These are phyloP conservation scores for Agonopterix subpropinquella DNA, from an alignment of 2,888 invertebrate species.

Conservation along the genomic window DNA sequence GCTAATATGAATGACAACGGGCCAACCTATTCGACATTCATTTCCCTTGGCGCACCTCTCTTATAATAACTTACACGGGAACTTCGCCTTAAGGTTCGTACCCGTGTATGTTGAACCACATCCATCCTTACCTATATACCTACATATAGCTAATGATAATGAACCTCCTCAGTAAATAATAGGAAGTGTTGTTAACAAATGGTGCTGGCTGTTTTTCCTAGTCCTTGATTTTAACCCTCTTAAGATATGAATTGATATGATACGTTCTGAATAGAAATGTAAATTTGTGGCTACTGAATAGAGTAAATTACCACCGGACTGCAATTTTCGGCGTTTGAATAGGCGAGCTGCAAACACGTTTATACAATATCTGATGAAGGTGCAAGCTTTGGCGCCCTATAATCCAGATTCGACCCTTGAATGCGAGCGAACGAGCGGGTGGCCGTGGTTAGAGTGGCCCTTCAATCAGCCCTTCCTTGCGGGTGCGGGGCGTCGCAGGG, in stretches of 20 bases:
- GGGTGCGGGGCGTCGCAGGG: constrained; percentile 38
- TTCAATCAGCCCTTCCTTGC: constrained; percentile 71
- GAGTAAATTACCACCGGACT: constrained; percentile 51
- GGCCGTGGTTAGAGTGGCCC: constrained; percentile 73
- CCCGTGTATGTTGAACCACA: constrained; percentile 27
- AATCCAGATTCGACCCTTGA: constrained; percentile 73
- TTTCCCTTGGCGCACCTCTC: constrained; percentile 73
- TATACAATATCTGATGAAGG: constrained; percentile 72
- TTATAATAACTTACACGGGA: constrained; percentile 72
- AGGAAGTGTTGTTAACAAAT: not conserved
- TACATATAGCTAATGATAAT: not conserved
- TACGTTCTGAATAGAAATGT: constrained; percentile 26
- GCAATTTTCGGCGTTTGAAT: constrained; percentile 61
- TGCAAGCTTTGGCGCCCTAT: constrained; percentile 71
- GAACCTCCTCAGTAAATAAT: constrained; percentile 7
- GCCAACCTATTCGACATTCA: constrained; percentile 72
- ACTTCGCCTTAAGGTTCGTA: constrained; percentile 62
- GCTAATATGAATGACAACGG: constrained; percentile 76
- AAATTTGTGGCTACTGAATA: constrained; percentile 42
- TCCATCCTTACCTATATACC: constrained; percentile 15
- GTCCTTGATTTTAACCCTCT: constrained; percentile 7
- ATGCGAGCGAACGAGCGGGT: constrained; percentile 71
- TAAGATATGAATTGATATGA: constrained; percentile 16
- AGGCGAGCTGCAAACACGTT: constrained; percentile 57
- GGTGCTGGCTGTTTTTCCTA: not conserved